A percentile compares a stretch with the other conserved stretches of the same genome.
phyloP scores from a whole-genome alignment of 2,797 vertebrate genomes.

The Sphenodon punctatus region DNA sequence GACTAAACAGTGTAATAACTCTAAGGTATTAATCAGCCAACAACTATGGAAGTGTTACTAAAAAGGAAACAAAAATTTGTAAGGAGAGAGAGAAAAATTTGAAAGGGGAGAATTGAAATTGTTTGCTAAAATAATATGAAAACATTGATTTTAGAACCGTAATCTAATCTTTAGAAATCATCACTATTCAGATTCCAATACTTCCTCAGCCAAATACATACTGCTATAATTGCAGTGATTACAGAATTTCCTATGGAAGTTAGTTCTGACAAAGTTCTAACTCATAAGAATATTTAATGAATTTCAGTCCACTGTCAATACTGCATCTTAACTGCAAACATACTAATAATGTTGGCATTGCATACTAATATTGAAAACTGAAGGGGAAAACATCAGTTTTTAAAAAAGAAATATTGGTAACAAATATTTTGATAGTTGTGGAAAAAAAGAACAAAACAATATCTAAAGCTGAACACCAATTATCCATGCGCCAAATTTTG shows the following conservation, averaged over 20 bases:
- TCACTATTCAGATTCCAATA: not conserved
- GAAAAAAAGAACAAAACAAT: no score
- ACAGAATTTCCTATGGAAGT: not conserved
- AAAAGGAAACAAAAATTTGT: not conserved
- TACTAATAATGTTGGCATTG: not conserved
- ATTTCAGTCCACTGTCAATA: not conserved
- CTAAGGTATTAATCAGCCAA: not conserved
- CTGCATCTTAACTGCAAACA: not conserved
- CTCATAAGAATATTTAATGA: not conserved
- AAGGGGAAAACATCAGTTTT: no score
- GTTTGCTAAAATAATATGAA: not conserved
- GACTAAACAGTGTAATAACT: no score
- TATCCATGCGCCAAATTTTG: no score
- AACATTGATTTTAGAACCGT: not conserved
- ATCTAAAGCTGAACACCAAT: no score
- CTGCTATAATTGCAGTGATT: not conserved
- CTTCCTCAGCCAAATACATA: not conserved
- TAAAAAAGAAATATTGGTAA: not conserved
- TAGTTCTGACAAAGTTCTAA: not conserved
- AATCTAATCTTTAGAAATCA: not conserved
- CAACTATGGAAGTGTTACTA: not conserved
- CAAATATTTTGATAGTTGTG: no score
- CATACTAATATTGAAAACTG: not conserved
- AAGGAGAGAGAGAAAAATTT: conserved; percentile 7
- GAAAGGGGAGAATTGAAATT: not conserved